Evolutionary conservation across 2,797 vertebrate genomes (phyloP), one percentile per base, ranked within the genome.

Genomic region (Aselliscus stoliczkanus): DNA sequence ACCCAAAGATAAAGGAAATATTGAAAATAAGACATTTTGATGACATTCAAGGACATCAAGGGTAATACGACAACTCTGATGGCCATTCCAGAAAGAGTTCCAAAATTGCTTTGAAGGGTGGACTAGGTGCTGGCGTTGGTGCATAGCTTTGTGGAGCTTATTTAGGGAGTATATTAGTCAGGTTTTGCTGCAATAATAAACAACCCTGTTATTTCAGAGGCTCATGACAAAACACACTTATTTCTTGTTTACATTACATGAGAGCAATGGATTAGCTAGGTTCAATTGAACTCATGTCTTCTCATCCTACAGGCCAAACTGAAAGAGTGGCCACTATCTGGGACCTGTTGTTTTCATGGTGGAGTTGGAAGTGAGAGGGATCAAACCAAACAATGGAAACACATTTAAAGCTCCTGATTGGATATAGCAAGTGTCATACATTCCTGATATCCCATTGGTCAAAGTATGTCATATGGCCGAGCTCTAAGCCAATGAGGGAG

Each of bases 121-220:
- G n/a, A n/a, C n/a, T n/a, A n/a, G n/a, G n/a, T n/a, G n/a, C n/a
- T n/a, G n/a, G n/a, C n/a, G n/a, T n/a, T n/a, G n/a, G n/a, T n/a
- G n/a, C n/a, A n/a, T n/a, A n/a, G n/a, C n/a, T n/a, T n/a, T 44
- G 8, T 69, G 44, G 18, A 77, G 4, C 72, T 73, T 80, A 44
- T 76, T 92, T 72, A 10, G 27, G 77, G 10, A 73, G 9, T 15
- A 1, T 90, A 72, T 95, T 82, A 69, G 39, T 77, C 23, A 84
- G 77, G 8, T 88, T 90, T 90, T 96, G 34, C 44, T 95, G 10
- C 39, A 79, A 67, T 80, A 81, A 81, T 52, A 82, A 88, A 65
- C 18, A 94, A 37, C 18, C 9, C 14, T 13, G 17, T 44, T 29
- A 75, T 72, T 23, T 90, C 81, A 92, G 70, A 84, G 25, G 27